Evolutionary conservation across 1,140 invertebrate genomes (phyloP).

Genomic region (Monochamus saltuarius): DNA sequence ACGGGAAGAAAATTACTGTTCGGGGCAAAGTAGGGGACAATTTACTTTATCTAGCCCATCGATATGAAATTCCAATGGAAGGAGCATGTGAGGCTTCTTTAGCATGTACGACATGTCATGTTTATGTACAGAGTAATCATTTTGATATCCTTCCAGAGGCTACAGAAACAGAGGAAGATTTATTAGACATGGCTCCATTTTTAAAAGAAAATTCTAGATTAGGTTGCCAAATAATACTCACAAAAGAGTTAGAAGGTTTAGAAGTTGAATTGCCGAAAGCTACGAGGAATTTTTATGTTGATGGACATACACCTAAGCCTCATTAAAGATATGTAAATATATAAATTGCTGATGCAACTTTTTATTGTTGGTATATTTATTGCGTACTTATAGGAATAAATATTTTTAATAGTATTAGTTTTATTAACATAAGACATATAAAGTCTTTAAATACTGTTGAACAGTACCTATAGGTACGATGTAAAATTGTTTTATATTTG

Average conservation of each 20-base stretch:
- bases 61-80: slow-evolving; percentile 93
- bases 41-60: slow-evolving; percentile 89
- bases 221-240: slow-evolving; percentile 94
- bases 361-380: too few species aligned
- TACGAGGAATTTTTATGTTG: slow-evolving; percentile 98
- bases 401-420: too few species aligned
- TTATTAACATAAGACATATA: too few species aligned
- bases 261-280: slow-evolving; percentile 83
- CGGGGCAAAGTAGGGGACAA: slow-evolving; percentile 97
- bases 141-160: slow-evolving; percentile 74
- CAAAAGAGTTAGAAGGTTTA: slow-evolving; percentile 90
- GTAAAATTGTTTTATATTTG: too few species aligned
- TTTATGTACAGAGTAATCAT: slow-evolving; percentile 85
- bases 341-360: too few species aligned
- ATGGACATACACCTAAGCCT: slow-evolving; percentile 77
- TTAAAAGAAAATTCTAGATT: slow-evolving; percentile 93
- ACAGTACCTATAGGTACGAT: too few species aligned
- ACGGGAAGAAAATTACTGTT: slow-evolving; percentile 74
- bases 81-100: slow-evolving; percentile 97
- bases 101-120: slow-evolving; percentile 98
- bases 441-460: too few species aligned
- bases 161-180: slow-evolving; percentile 93
- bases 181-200: slow-evolving; percentile 95
- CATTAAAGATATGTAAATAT: slow-evolving; percentile 30
- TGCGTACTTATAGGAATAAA: too few species aligned